Evolutionary conservation across 1,140 invertebrate species (phyloP), one percentile per base, ranked within the genome.

Genomic region (Drosophila sucinea): DNA sequence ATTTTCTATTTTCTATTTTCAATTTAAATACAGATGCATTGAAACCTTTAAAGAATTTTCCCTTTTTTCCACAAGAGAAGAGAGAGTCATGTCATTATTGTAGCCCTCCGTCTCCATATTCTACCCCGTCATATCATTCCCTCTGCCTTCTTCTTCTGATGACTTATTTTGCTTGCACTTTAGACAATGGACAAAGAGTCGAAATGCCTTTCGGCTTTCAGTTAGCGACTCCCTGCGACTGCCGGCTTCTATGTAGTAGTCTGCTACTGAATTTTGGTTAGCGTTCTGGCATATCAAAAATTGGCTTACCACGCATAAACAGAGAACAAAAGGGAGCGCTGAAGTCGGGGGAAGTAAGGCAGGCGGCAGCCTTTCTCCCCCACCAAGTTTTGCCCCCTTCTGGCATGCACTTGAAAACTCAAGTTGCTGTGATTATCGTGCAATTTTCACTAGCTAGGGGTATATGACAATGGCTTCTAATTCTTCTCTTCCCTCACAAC

Each of bases 391-490:
- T 63, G 10, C 56, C 10, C 30, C 64, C 58, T 35, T 25, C 23
- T 62, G 69, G 60, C 66, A 54, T 78, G 72, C 80, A 89, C 84
- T 89, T 89, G 77, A 89, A 69, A 77, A 87, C 77, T 89, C 84
- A 89, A 89, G 84, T 89, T 84, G 80, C 84, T 80, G 77, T 89
- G 84, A 89, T 89, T 89, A 89, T 89, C 84, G 77, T 89, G 84
- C 84, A 89, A 89, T 89, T 89, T 78, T 69, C 66, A 65, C 68
- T 66, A 68, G 56, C 71, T 68, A 56, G 47, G 70, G 57, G 73
- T 58, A 60, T 29, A 74, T 84, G 77, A 87, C 84, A 87, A 89
- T 78, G 71, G 81, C 73, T 68, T 51, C 60, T 67, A 47, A 51
- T 68, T 67, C 51, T 51, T 27, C 44, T 51, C 11, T 38, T 10